These are phyloP conservation scores for Caenorhabditis sp. DNA, from an alignment of 2,888 invertebrate genomes.

Conservation along the genomic window DNA sequence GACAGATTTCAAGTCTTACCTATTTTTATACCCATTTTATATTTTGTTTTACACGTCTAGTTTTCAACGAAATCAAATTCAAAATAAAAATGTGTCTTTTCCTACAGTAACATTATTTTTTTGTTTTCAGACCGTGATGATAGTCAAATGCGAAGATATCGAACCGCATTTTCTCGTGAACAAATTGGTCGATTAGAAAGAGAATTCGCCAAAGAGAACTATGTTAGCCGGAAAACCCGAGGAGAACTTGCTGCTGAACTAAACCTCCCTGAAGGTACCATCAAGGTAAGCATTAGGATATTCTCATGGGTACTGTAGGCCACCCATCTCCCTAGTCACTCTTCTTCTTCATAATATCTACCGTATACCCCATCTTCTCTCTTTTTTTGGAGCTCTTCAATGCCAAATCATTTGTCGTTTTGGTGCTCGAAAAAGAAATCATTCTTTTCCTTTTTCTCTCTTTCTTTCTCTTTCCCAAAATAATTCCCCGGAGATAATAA, in stretches of 20 bases:
- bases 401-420: conserved; percentile 28
- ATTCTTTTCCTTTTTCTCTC: conserved; percentile 9
- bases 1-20: too few relatives aligned
- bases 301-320: not conserved
- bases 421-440: conserved; percentile 8
- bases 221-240: conserved; percentile 91
- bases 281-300: conserved; percentile 80
- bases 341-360: conserved; percentile 7
- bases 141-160: conserved; percentile 79
- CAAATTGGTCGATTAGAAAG: conserved; percentile 83
- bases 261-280: conserved; percentile 93
- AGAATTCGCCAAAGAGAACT: conserved; percentile 95
- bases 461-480: not conserved
- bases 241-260: conserved; percentile 93
- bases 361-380: conserved; percentile 12
- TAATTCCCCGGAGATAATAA: not conserved
- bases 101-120: too few relatives aligned
- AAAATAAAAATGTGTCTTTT: too few relatives aligned
- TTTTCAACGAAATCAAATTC: too few relatives aligned
- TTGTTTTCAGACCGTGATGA: conserved; percentile 62
- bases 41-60: too few relatives aligned
- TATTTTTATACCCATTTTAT: too few relatives aligned
- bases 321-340: not conserved
- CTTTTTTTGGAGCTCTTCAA: conserved; percentile 11
- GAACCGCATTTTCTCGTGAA: conserved; percentile 95